These are phyloP conservation scores for Gymnosoma rotundatum DNA, from an alignment of 2,888 invertebrate genomes.

Conservation along the genomic window DNA sequence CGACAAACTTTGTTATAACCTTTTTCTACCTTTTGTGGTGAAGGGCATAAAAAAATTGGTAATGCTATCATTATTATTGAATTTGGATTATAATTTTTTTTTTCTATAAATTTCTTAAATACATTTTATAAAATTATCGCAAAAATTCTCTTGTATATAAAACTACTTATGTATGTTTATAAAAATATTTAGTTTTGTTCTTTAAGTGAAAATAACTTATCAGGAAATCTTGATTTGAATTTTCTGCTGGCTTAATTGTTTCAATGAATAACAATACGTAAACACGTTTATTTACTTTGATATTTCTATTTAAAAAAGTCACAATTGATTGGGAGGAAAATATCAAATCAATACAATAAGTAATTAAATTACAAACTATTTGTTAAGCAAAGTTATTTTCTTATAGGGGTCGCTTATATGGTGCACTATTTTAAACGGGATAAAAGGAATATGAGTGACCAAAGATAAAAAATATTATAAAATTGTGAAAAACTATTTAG, in stretches of 20 bases:
- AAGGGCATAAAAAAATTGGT: no score
- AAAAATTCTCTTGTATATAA: no score
- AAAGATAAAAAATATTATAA: not conserved
- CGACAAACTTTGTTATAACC: no score
- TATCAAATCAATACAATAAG: constrained; percentile 26
- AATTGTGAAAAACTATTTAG: no score
- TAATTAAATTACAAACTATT: constrained; percentile 38
- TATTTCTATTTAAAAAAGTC: constrained; percentile 53
- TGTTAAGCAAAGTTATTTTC: constrained; percentile 7
- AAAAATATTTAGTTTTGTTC: constrained; percentile 9
- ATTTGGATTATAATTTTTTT: no score
- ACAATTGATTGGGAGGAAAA: constrained; percentile 5
- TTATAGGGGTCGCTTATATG: constrained; percentile 1
- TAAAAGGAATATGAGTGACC: not conserved
- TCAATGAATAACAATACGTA: constrained; percentile 30
- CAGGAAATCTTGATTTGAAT: constrained; percentile 54
- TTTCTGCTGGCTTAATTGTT: constrained; percentile 41
- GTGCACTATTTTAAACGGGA: not conserved
- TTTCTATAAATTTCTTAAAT: no score
- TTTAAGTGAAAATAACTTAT: constrained; percentile 55
- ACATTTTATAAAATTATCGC: no score
- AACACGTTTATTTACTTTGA: constrained; percentile 47
- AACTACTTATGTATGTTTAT: no score
- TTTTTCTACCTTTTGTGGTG: no score
- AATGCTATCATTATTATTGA: no score